Percentiles rank a stretch among this genome's conserved stretches.
phyloP scores from a whole-genome alignment of 2,113 vertebrate genomes.

The Neopipo cinnamomea region DNA sequence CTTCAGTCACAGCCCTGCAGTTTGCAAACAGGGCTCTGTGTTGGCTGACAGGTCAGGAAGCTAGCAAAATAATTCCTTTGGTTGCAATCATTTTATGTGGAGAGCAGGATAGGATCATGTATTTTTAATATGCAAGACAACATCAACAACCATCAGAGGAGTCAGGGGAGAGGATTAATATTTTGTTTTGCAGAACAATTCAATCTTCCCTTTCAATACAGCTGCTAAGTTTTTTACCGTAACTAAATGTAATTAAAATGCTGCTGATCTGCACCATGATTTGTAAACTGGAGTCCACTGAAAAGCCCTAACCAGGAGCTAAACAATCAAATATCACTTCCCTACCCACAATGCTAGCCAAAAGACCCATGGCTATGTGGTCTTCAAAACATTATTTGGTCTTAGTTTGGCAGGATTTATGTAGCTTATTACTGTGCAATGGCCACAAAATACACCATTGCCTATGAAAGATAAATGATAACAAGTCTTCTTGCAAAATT shows the following conservation, averaged over 20 bases:
- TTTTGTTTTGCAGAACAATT: neutral
- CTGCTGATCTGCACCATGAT: neutral
- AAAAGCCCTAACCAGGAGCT: neutral
- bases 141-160: slow-evolving; percentile 34
- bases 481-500: neutral
- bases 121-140: slow-evolving; percentile 64
- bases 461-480: neutral
- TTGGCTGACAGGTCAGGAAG: slow-evolving; percentile 8
- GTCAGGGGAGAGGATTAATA: slow-evolving; percentile 54
- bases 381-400: neutral
- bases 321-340: neutral
- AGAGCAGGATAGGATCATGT: neutral
- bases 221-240: neutral
- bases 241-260: neutral
- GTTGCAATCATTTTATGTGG: slow-evolving; percentile 3
- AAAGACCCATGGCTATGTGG: neutral
- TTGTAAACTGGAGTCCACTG: neutral
- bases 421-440: neutral
- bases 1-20: slow-evolving; percentile 38
- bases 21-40: slow-evolving; percentile 24
- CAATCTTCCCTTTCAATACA: neutral
- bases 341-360: neutral
- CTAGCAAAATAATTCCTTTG: slow-evolving; percentile 27
- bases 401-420: neutral
- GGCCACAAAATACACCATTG: neutral